Conservation (phyloP, 2,113 vertebrate species). For the Platichthys stellatus region DNA sequence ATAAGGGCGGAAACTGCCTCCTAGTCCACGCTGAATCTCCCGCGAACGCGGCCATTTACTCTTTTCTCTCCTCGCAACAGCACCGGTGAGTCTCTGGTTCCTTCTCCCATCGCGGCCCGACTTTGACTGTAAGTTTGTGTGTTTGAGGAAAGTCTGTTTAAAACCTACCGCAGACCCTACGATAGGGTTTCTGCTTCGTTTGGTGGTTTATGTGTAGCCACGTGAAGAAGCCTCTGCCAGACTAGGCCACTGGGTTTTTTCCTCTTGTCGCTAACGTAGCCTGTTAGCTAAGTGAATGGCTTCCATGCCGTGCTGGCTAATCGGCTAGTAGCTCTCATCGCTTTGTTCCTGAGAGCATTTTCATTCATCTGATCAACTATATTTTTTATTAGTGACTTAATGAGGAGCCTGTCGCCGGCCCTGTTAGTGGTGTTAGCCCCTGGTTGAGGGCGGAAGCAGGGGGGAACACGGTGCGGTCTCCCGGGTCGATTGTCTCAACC, state of each 20-base stretch:
- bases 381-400: background rate
- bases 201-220: background rate
- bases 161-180: background rate
- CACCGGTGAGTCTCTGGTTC: constrained; percentile 73
- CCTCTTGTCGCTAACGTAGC: constrained; percentile 35
- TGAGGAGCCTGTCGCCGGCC: background rate
- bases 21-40: constrained; percentile 81
- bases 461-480: constrained; percentile 17
- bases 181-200: rapidly evolving
- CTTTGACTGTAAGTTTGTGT: constrained; percentile 2
- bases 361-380: background rate
- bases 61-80: constrained; percentile 69
- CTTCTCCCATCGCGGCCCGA: background rate
- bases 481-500: constrained; percentile 49
- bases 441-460: background rate
- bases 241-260: constrained; percentile 37
- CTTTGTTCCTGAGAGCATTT: constrained; percentile 35
- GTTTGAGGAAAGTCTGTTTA: background rate
- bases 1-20: constrained; percentile 82
- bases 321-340: constrained; percentile 28
- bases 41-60: constrained; percentile 85
- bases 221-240: background rate
- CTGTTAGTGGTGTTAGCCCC: background rate
- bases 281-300: constrained; percentile 64
- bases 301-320: constrained; percentile 65